Conservation (phyloP, 2,888 invertebrate genomes). For the Horisme vitalbata region DNA sequence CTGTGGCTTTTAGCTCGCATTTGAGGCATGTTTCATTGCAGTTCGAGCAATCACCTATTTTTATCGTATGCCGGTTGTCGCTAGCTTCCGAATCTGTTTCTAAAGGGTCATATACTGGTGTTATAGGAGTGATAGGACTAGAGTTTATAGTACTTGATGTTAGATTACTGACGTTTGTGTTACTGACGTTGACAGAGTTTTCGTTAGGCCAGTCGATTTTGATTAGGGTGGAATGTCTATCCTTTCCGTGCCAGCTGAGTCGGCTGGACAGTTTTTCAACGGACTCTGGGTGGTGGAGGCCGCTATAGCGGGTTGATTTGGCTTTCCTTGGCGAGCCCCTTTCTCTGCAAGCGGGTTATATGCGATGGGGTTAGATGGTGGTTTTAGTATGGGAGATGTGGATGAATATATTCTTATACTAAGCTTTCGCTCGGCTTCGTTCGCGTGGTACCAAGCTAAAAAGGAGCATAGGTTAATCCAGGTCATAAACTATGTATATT, state of each 20-base stretch:
- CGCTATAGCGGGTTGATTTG: conserved; percentile 64
- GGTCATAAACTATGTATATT: too few relatives aligned
- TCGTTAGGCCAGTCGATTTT: conserved; percentile 75
- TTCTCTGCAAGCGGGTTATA: conserved; percentile 64
- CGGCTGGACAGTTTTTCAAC: conserved; percentile 48
- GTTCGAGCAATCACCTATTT: conserved; percentile 57
- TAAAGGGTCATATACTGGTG: conserved; percentile 67
- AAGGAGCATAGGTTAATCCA: too few relatives aligned
- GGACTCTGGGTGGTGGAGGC: conserved; percentile 54
- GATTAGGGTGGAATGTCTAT: conserved; percentile 72
- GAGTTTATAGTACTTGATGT: conserved; percentile 64
- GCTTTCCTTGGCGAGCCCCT: conserved; percentile 71
- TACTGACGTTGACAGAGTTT: too few relatives aligned
- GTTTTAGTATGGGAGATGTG: conserved; percentile 11
- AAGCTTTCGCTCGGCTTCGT: too few relatives aligned
- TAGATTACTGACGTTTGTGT: conserved; percentile 56
- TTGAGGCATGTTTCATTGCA: conserved; percentile 69
- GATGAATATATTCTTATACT: not conserved
- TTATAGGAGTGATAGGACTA: conserved; percentile 62
- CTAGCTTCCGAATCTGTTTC: conserved; percentile 74
- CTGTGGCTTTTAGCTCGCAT: conserved; percentile 69
- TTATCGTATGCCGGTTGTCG: conserved; percentile 68
- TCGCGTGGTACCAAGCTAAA: too few relatives aligned
- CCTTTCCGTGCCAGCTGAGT: conserved; percentile 76
- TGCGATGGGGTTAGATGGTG: conserved; percentile 31